phyloP scores from a whole-genome alignment of 2,797 vertebrate genomes.

The Aselliscus stoliczkanus region DNA sequence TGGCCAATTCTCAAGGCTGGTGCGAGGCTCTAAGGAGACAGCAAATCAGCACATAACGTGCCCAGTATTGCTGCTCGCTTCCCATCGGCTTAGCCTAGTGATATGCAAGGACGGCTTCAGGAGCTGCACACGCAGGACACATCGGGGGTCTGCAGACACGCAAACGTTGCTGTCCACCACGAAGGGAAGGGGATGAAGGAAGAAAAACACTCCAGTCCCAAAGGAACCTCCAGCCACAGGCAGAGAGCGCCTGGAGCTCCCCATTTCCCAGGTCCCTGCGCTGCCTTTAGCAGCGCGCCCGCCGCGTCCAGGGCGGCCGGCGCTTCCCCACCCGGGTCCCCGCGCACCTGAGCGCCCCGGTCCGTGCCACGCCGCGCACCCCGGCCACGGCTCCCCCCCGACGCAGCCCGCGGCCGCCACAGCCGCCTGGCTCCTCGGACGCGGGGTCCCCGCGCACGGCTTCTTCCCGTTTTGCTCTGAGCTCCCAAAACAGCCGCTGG shows the following conservation, averaged over 20 bases:
- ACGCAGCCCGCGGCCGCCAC: not conserved
- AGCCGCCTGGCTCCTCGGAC: constrained; percentile 3
- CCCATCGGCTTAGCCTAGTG: not conserved
- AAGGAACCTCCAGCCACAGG: constrained; percentile 34
- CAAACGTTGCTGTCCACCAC: not conserved
- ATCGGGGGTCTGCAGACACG: not conserved
- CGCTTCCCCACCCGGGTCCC: not conserved
- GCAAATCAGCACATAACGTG: constrained; percentile 55
- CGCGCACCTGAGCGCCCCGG: constrained; percentile 42
- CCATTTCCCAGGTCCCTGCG: not conserved
- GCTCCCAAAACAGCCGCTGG: not conserved
- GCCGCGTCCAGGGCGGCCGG: not conserved
- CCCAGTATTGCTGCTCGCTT: constrained; percentile 44
- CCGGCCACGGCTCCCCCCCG: not conserved
- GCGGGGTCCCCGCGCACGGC: not conserved
- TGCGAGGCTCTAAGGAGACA: constrained; percentile 68
- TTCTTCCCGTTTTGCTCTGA: not conserved
- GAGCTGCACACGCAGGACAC: not conserved
- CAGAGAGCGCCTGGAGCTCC: not conserved
- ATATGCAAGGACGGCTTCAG: constrained; percentile 42
- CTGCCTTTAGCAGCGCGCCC: not conserved
- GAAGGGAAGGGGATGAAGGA: not conserved
- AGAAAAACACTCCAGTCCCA: not conserved
- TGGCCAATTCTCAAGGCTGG: constrained; percentile 1
- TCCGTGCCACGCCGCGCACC: not conserved